Evolutionary conservation across 2,888 invertebrate species (phyloP).

Genomic region (Odontocolon sp.): DNA sequence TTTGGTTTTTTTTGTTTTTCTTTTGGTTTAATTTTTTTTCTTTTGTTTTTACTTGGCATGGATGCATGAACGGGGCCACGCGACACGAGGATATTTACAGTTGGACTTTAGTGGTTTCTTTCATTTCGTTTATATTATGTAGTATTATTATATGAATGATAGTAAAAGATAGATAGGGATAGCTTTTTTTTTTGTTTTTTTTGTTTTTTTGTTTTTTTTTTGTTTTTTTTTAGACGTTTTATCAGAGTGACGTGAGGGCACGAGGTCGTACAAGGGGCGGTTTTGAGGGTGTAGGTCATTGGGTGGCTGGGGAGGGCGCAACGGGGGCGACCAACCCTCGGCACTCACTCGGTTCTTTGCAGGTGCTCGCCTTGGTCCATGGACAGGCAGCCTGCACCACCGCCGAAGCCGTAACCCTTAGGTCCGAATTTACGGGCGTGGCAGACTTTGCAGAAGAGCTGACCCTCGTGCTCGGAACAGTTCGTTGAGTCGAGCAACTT

Average conservation of each 20-base stretch:
- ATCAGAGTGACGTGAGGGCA: constrained; percentile 45
- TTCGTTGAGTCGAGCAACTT: constrained; percentile 99
- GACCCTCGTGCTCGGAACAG: constrained; percentile 98
- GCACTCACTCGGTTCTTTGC: constrained; percentile 89
- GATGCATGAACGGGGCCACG: constrained; percentile 20
- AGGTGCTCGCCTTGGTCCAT: constrained; percentile 97
- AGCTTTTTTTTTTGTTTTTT: not conserved
- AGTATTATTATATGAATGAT: constrained; percentile 14
- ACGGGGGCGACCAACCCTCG: constrained; percentile 67
- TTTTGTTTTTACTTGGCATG: constrained; percentile 11
- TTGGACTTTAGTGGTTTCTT: constrained; percentile 46
- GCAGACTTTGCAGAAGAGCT: constrained; percentile 98
- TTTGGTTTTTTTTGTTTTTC: no score
- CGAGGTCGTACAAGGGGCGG: constrained; percentile 58
- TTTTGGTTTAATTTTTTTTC: no score
- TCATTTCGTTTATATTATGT: constrained; percentile 29
- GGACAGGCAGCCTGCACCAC: constrained; percentile 97
- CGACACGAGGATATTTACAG: constrained; percentile 60
- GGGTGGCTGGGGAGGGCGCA: constrained; percentile 71
- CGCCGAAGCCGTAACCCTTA: constrained; percentile 98
- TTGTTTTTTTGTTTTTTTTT: not conserved
- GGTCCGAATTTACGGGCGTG: constrained; percentile 99
- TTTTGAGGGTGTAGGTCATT: constrained; percentile 46
- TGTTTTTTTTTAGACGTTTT: constrained; percentile 10
- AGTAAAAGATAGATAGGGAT: constrained; percentile 29